These are phyloP conservation scores for Spea hammondii DNA, from an alignment of 2,797 vertebrate species.

Conservation along the genomic window DNA sequence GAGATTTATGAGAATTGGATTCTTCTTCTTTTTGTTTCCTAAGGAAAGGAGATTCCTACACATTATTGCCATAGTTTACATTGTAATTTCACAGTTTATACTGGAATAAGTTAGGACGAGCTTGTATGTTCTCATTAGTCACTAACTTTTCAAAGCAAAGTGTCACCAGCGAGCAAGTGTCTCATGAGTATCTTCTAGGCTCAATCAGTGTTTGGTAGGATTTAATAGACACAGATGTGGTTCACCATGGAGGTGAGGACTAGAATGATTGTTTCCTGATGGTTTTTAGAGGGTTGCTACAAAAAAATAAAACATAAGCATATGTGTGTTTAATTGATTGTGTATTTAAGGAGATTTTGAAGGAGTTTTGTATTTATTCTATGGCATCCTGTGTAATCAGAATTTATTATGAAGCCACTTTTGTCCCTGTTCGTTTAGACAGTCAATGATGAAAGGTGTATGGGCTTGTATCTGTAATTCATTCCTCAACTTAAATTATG, in stretches of 20 bases:
- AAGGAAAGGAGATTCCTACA: neutral
- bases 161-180: slow-evolving; percentile 29
- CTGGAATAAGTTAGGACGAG: slow-evolving; percentile 35
- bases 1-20: slow-evolving; percentile 44
- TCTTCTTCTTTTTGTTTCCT: slow-evolving; percentile 17
- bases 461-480: slow-evolving; percentile 11
- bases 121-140: slow-evolving; percentile 41
- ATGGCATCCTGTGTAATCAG: slow-evolving; percentile 40
- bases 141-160: slow-evolving; percentile 32
- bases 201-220: slow-evolving; percentile 39
- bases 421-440: slow-evolving; percentile 41
- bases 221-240: slow-evolving; percentile 43
- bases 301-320: slow-evolving; percentile 11
- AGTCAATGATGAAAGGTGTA: slow-evolving; percentile 36
- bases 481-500: slow-evolving; percentile 34
- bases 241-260: slow-evolving; percentile 41
- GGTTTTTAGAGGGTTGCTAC: slow-evolving; percentile 28
- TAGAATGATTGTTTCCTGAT: slow-evolving; percentile 49
- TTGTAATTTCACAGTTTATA: slow-evolving; percentile 23
- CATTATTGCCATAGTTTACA: slow-evolving; percentile 12
- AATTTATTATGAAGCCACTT: slow-evolving; percentile 37
- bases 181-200: slow-evolving; percentile 39
- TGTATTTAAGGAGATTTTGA: slow-evolving; percentile 29
- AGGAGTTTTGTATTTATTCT: slow-evolving; percentile 19
- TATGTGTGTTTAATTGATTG: slow-evolving; percentile 40